A percentile compares a stretch with the other conserved stretches of the same genome.
phyloP scores from a whole-genome alignment of 2,797 vertebrate genomes.

The Lutjanus argentimaculatus region DNA sequence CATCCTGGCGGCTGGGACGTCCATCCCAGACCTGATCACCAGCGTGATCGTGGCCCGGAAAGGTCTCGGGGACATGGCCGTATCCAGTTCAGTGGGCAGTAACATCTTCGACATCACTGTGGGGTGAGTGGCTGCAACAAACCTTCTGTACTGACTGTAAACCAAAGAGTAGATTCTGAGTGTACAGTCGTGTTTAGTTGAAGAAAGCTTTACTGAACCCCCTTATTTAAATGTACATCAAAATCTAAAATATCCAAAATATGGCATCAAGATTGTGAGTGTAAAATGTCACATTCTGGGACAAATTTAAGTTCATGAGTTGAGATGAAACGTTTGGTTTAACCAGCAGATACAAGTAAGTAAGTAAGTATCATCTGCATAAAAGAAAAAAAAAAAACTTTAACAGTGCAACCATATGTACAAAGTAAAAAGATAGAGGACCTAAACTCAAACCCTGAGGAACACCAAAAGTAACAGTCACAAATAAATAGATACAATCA shows the following conservation, averaged over 20 bases:
- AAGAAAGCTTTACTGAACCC: neutral
- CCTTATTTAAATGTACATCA: too few relatives aligned
- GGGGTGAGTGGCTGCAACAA: slow-evolving; percentile 52
- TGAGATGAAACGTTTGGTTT: neutral
- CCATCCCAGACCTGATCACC: slow-evolving; percentile 97
- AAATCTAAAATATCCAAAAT: neutral
- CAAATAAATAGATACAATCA: neutral
- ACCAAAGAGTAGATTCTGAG: too few relatives aligned
- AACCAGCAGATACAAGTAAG: neutral
- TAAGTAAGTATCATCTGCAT: neutral
- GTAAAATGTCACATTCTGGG: too few relatives aligned
- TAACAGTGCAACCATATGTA: neutral
- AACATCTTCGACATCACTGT: slow-evolving; percentile 97
- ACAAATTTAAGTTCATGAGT: too few relatives aligned
- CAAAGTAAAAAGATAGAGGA: neutral
- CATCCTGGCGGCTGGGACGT: slow-evolving; percentile 94
- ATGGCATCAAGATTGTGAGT: neutral
- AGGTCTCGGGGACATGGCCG: slow-evolving; percentile 96
- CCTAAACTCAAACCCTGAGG: neutral
- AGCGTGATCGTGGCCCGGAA: slow-evolving; percentile 96
- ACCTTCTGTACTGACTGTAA: neutral
- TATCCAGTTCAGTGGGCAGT: slow-evolving; percentile 96
- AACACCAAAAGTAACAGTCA: neutral
- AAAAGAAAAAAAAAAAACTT: neutral
- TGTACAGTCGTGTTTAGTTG: neutral